A percentile compares a stretch with the other conserved stretches of the same genome.
Evolutionary conservation across 1,140 invertebrate genomes (phyloP).

Genomic region (Watersipora subatra): DNA sequence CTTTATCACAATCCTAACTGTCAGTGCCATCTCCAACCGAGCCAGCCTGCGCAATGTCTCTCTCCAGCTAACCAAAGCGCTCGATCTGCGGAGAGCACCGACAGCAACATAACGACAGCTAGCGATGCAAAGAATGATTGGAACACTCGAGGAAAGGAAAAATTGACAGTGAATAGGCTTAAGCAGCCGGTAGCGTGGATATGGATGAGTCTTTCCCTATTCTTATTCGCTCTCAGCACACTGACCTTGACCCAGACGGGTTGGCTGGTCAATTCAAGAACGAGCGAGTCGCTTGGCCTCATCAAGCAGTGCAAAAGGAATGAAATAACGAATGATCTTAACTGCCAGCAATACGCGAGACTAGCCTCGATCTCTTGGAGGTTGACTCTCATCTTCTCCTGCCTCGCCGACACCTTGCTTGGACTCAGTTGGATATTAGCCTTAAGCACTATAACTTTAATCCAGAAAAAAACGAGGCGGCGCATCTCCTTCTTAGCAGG

Average conservation of each 20-base stretch:
- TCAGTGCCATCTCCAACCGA: neutral
- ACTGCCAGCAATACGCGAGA: neutral
- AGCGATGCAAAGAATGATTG: neutral
- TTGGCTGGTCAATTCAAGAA: neutral
- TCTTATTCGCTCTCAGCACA: neutral
- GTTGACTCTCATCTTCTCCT: neutral
- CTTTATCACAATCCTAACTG: neutral
- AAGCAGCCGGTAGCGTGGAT: neutral
- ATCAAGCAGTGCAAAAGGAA: neutral
- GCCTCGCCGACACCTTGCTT: neutral
- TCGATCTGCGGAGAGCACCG: too few species aligned
- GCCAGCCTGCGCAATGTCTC: neutral
- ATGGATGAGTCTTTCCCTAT: neutral
- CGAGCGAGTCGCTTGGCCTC: neutral
- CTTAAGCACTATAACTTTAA: neutral
- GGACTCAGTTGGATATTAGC: neutral
- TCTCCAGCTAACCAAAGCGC: neutral
- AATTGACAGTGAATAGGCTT: too few species aligned
- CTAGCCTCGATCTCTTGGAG: neutral
- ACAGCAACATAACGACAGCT: neutral
- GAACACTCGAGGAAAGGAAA: too few species aligned
- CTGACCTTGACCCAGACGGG: neutral
- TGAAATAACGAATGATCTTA: neutral
- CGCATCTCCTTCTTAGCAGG: neutral
- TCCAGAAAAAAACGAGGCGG: neutral